Base-by-base conservation (phyloP, 2,888 invertebrate species). In the Pollenia labialis region DNA sequence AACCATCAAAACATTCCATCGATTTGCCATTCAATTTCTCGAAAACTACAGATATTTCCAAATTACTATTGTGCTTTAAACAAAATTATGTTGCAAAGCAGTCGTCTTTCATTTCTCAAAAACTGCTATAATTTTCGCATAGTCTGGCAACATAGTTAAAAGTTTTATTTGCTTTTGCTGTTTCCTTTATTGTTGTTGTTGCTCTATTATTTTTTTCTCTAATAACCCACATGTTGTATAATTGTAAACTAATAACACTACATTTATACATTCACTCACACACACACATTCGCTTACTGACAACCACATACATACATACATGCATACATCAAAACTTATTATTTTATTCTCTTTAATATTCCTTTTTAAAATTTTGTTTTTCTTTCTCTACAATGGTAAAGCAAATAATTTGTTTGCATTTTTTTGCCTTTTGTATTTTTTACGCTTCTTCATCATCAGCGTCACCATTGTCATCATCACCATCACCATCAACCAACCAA, bases 211-310 rank as follows among this genome's bases (percentile, higher is more conserved):
- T 56, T 40, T 23, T 40, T 54, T 64, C 56, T 56, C 23, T 74
- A 74, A 74, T 74, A 85, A 74, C 84, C 84, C 84, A 80, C 74
- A 85, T 85, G 84, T 80, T 85, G 79, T 85, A 46, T 85, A 81
- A 77, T 66, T 76, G 85, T 85, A 72, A 76, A 81, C 72, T 76
- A 81, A 68, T 74, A 85, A 85, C 81, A 77, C 79, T 56, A 72
- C 76, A 58, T 72, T 68, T 74, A 44, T 58, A 69, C 71, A 56
- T 42, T 68, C 84, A 54, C 58, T 56, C 80, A 46, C 64, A 62
- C 52, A 23, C 48, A 23, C 18, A 54, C 58, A 69, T 56, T 32
- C 4, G 52, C 40, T 52, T 8, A 16, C 72, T 42, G 42, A 48
- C 3, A 32, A 66, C 6, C 42, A 64, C 12, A 64, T 16, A 68